phyloP scores from a whole-genome alignment of 2,888 invertebrate genomes.

The Microctonus brassicae region DNA sequence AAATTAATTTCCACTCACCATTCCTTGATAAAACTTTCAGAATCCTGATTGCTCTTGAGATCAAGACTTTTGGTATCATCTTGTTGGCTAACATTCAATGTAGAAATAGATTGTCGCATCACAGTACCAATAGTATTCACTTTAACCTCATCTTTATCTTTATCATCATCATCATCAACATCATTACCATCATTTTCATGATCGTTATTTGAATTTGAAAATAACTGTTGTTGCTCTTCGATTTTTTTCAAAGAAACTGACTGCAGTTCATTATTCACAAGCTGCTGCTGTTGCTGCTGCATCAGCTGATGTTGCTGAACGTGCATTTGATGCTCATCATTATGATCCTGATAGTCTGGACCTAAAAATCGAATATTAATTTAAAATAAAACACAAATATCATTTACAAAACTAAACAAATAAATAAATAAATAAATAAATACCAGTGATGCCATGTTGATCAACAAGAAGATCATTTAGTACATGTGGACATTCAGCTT shows the following conservation, averaged over 20 bases:
- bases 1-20: neutral
- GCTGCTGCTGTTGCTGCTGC: neutral
- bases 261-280: neutral
- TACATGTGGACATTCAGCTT: slow-evolving; percentile 61
- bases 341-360: neutral
- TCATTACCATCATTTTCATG: neutral
- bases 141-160: neutral
- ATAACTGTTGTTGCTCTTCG: neutral
- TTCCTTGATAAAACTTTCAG: neutral
- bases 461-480: slow-evolving; percentile 60
- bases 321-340: neutral
- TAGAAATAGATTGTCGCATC: neutral
- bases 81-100: neutral
- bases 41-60: neutral
- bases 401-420: too few relatives aligned
- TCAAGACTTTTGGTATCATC: neutral
- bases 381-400: neutral
- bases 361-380: neutral
- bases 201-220: neutral
- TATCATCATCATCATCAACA: neutral
- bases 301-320: neutral
- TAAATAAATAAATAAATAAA: too few relatives aligned
- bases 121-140: neutral
- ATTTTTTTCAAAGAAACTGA: neutral
- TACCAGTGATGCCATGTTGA: slow-evolving; percentile 58